Evolutionary conservation across 2,113 vertebrate species (phyloP), one percentile per base, ranked within the genome.

Genomic region (Ivindomyrus marchei): DNA sequence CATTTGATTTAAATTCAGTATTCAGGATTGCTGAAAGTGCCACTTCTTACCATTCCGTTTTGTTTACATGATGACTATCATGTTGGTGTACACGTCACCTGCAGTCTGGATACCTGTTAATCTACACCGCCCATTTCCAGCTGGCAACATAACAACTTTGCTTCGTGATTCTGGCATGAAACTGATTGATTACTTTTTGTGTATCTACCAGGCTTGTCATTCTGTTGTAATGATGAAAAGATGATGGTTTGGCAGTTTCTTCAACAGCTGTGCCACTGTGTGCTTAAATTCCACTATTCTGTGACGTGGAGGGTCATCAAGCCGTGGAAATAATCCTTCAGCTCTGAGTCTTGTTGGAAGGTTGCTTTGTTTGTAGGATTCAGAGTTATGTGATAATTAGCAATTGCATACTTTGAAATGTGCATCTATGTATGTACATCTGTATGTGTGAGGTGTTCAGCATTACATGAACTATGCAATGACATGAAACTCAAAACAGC

Each of bases 91-190:
- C 10, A 42, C 2, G 21, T 85, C 45, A 85, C 45, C 39, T 21
- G 39, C 19, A 45, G 39, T 11, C 83, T n/a, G 3, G 21, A 10
- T 92, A 92, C 93, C 92, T 88, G 90, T 70, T 49, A 89, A 90
- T 91, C 88, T 62, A 85, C 85, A 45, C 42, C 0, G 5, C 77
- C 88, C 91, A 86, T 92, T 93, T 88, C 88, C 92, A 91, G 90
- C 90, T 91, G 89, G 91, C 93, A 92, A 93, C 89, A 91, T 92
- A 91, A 80, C 45, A 92, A 94, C 93, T 94, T 93, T 93, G 91
- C 93, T 94, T 91, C 91, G 83, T 90, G 90, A 91, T 91, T 93
- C 90, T 92, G 90, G 91, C 92, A 91, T 93, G 93, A 94, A 92
- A 90, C 91, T 89, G 91, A 92, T 94, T 92, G 90, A 92, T 91